Conservation (phyloP, 2,797 vertebrate genomes). For the Eurystomus glaucurus region DNA sequence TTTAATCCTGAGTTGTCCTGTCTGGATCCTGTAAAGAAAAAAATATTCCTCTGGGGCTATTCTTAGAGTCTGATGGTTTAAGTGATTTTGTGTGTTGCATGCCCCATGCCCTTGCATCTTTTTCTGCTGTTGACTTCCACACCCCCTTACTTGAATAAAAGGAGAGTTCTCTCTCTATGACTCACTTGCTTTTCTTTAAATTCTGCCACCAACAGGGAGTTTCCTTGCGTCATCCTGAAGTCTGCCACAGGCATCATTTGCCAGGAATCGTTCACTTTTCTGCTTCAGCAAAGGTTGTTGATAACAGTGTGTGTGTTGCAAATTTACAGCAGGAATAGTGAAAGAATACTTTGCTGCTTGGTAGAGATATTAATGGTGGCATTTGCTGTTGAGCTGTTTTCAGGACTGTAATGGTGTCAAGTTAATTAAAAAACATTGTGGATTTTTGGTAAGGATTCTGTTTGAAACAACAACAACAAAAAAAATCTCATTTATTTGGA, state of each 20-base stretch:
- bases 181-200: background rate
- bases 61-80: background rate
- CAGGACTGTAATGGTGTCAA: background rate
- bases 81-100: background rate
- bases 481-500: rapidly evolving
- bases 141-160: background rate
- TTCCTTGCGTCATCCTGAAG: background rate
- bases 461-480: background rate
- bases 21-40: background rate
- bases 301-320: background rate
- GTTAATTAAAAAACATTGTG: background rate
- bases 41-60: background rate
- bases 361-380: background rate
- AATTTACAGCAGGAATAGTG: background rate
- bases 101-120: background rate
- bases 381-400: background rate
- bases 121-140: background rate
- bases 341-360: background rate
- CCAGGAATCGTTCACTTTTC: background rate
- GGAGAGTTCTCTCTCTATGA: background rate
- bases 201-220: background rate
- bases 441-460: background rate
- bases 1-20: background rate
- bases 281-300: background rate
- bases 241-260: background rate